phyloP scores from a whole-genome alignment of 2,113 vertebrate species.

The Callipepla californica region DNA sequence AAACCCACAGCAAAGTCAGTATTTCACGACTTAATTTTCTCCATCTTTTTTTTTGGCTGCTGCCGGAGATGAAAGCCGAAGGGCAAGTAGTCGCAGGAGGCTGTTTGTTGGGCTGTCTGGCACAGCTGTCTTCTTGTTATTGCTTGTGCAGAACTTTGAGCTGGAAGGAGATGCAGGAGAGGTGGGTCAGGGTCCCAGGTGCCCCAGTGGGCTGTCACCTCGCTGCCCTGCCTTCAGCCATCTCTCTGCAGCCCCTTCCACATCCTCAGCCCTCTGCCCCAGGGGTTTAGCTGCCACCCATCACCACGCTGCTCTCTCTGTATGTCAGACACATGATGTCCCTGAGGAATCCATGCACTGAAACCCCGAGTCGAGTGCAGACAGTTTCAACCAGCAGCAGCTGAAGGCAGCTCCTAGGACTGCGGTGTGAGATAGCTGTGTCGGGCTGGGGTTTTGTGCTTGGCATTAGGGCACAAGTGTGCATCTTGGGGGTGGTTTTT shows the following conservation, averaged over 20 bases:
- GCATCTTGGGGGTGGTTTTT: neutral
- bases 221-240: neutral
- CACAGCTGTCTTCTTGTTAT: neutral
- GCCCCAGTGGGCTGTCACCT: fast-evolving
- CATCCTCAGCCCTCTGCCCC: neutral
- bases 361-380: neutral
- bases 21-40: neutral
- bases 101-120: neutral
- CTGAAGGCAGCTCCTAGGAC: neutral
- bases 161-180: neutral
- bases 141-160: neutral
- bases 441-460: fast-evolving
- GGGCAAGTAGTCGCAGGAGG: neutral
- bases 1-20: neutral
- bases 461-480: neutral
- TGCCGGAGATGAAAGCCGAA: neutral
- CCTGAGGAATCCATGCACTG: neutral
- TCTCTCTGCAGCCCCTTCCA: neutral
- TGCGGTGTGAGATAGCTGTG: fast-evolving
- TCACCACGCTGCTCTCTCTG: neutral
- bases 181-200: neutral
- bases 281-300: neutral
- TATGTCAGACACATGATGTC: neutral
- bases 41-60: neutral
- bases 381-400: neutral